Evolutionary conservation across 2,113 vertebrate genomes (phyloP), one percentile per base, ranked within the genome.

Genomic region (Neoarius graeffei): DNA sequence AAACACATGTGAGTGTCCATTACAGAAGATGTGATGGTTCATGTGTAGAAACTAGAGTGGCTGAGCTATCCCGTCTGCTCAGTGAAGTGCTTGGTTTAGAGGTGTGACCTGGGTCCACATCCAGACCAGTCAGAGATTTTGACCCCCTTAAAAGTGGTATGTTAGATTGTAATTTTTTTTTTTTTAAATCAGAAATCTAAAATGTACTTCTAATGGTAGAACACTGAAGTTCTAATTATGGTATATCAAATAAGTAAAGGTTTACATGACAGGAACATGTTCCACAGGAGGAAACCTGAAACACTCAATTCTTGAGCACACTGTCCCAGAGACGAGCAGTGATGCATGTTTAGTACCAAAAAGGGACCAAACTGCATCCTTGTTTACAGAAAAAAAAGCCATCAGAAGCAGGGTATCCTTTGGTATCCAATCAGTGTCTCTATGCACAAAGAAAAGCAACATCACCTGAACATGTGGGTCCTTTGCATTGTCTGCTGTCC

Each of bases 401-500:
- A 19, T 48, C 2, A 42, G 27, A 48, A 9, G 9, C 3, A 4
- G 35, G 19, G n/a, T 17, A 6, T 42, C 19, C 27, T 6, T 3
- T 30, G 13, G 15, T 42, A 42, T 3, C 69, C 8, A 48, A 20
- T 20, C 2, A 42, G 8, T 35, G 19, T 81, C 2, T 59, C 14
- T 54, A 52, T 64, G 25, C 15, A 30, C 30, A 13, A 66, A 59
- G 6, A 85, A 17, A 15, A 52, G 62, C 81, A 86, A 42, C 3
- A 60, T 77, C 94, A 95, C 96, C 95, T 92, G 94, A 86, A 91
- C 98, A 99, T 15, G 95, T 88, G 0, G 95, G 94, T 87, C 96
- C 96, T 60, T 93, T 92, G 87, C 98, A 99, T 79, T 94, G 92
- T 91, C 95, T 95, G 9, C 94, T 96, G 90, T 99, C 97, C 85